Evolutionary conservation across 2,888 invertebrate genomes (phyloP).

Genomic region (Thecocarcelia acutangulata): DNA sequence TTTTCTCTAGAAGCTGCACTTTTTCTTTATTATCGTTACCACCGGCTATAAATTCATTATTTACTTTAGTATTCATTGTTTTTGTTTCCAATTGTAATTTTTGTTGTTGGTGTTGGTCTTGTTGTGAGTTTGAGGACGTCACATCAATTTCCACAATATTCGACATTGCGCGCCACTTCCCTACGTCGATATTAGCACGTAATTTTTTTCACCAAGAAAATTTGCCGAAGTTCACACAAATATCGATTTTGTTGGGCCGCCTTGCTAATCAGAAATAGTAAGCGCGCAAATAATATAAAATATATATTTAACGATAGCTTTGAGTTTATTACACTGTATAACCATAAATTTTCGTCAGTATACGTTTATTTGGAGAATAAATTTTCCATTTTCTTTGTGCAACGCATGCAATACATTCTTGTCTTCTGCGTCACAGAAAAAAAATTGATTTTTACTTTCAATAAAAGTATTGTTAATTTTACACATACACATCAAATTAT

Average conservation of each 20-base stretch:
- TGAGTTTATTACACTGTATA: constrained; percentile 10
- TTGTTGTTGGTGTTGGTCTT: constrained; percentile 44
- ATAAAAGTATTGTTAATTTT: not conserved
- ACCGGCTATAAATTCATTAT: constrained; percentile 62
- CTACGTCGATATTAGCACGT: constrained; percentile 58
- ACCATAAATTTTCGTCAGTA: constrained; percentile 11
- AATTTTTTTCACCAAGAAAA: constrained; percentile 47
- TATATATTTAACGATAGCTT: constrained; percentile 31
- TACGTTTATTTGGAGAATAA: constrained; percentile 46
- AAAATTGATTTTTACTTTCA: constrained; percentile 39
- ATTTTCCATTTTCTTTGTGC: constrained; percentile 65
- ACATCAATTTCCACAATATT: constrained; percentile 63
- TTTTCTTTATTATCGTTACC: constrained; percentile 39
- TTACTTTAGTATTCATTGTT: constrained; percentile 53
- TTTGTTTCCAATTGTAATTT: constrained; percentile 41
- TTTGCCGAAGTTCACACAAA: constrained; percentile 49
- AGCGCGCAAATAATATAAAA: constrained; percentile 60
- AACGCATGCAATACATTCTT: constrained; percentile 63
- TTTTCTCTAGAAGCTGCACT: not conserved
- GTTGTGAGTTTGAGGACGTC: constrained; percentile 61
- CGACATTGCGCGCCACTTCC: constrained; percentile 69
- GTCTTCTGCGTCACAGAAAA: constrained; percentile 64
- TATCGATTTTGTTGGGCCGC: constrained; percentile 67
- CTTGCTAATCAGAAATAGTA: constrained; percentile 21
- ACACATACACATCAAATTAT: not conserved